Percentiles rank a stretch among this genome's conserved stretches.
These are phyloP conservation scores for Glaucomys volans DNA, from an alignment of 2,113 vertebrate genomes.

Conservation along the genomic window DNA sequence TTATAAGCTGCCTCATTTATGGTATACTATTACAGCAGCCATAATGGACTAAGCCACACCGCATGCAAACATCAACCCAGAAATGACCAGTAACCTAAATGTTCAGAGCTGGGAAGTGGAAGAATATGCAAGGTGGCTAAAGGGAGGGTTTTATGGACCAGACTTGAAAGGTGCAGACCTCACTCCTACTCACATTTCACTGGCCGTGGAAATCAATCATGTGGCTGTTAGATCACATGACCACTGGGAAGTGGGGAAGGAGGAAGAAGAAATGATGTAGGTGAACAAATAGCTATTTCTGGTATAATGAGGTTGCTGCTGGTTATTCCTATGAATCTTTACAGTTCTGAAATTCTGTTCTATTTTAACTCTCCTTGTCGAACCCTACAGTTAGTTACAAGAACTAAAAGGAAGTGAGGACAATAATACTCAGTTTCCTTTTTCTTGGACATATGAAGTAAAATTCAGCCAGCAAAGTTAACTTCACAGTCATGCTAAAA, in stretches of 20 bases:
- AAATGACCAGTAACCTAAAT: not conserved
- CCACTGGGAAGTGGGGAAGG: not conserved
- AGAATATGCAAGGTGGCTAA: not conserved
- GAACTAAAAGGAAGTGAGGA: not conserved
- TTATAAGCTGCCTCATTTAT: not conserved
- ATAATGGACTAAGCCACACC: too few species aligned
- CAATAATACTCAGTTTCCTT: not conserved
- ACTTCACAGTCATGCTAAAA: not conserved
- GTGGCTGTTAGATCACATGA: fast-evolving
- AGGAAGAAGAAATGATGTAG: not conserved
- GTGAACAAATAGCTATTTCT: not conserved
- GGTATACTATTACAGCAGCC: too few species aligned
- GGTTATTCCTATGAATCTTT: not conserved
- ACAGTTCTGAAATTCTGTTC: not conserved
- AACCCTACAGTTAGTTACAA: not conserved
- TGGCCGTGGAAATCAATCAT: not conserved
- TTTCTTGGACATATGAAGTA: not conserved
- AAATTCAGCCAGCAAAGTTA: not conserved
- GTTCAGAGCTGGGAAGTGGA: not conserved
- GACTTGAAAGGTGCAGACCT: not conserved
- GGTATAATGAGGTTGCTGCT: not conserved
- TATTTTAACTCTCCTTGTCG: not conserved
- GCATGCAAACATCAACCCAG: not conserved
- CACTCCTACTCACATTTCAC: not conserved
- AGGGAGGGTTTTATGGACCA: not conserved